Conservation (phyloP, 2,888 invertebrate species). For the Cylloceria caligata region DNA sequence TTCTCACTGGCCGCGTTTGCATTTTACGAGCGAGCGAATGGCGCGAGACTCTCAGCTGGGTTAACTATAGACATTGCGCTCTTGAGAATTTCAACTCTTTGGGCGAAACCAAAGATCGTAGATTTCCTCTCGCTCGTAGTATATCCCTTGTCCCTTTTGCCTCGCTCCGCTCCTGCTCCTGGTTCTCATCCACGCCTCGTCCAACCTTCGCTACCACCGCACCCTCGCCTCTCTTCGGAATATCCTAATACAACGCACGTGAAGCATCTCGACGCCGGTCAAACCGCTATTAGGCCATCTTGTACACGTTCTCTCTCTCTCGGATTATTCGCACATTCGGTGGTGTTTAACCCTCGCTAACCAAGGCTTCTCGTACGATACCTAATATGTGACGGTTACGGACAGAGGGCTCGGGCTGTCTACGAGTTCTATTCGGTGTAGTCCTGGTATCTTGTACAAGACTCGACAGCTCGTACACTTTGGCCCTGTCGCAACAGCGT, state of each 20-base stretch:
- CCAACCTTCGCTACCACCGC: conserved; percentile 5
- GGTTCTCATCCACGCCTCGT: conserved; percentile 1
- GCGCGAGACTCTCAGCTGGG: conserved; percentile 52
- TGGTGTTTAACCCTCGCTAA: conserved; percentile 24
- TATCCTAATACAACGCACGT: conserved; percentile 13
- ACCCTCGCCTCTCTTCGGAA: conserved; percentile 44
- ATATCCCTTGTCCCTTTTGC: conserved; percentile 2
- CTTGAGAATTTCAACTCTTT: conserved; percentile 65
- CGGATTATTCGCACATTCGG: conserved; percentile 54
- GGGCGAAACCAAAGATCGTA: conserved; percentile 53
- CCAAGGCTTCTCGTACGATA: conserved; percentile 44
- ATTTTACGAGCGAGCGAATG: conserved; percentile 81
- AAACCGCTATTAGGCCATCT: conserved; percentile 34
- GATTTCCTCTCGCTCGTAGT: conserved; percentile 48
- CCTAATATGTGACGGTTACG: conserved; percentile 53
- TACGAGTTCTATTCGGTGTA: conserved; percentile 30
- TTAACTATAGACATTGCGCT: conserved; percentile 26
- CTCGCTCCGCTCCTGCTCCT: too few species aligned
- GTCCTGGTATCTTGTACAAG: conserved; percentile 51
- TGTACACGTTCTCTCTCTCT: conserved; percentile 11
- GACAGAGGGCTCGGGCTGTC: conserved; percentile 27
- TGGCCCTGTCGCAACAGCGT: conserved; percentile 36
- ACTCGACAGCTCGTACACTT: conserved; percentile 58
- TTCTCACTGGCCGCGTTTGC: conserved; percentile 79
- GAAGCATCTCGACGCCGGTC: conserved; percentile 13